Percentiles rank a stretch among this genome's conserved stretches.
phyloP scores from a whole-genome alignment of 2,797 vertebrate genomes.

The Aplochiton taeniatus region DNA sequence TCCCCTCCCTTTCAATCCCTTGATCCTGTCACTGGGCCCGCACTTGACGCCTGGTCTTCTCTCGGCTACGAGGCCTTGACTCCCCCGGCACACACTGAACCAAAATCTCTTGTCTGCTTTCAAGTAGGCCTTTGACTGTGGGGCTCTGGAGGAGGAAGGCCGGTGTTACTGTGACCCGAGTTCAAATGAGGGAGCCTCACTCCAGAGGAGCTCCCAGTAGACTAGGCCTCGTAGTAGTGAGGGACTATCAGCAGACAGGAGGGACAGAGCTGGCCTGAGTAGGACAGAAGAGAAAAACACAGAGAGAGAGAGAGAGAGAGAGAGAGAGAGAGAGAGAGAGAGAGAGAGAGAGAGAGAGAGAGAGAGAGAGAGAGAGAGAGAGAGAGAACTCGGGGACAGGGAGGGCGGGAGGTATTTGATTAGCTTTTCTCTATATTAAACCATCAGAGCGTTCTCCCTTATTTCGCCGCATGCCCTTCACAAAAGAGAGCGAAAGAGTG shows the following conservation, averaged over 20 bases:
- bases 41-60: no score
- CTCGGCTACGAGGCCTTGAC: no score
- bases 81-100: no score
- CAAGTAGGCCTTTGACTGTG: no score
- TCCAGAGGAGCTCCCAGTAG: slow-evolving; percentile 31
- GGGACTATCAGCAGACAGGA: background rate
- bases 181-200: slow-evolving; percentile 42
- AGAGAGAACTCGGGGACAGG: slow-evolving; percentile 20
- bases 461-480: slow-evolving; percentile 13
- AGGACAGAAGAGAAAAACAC: slow-evolving; percentile 8
- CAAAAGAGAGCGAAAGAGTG: background rate
- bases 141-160: background rate
- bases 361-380: slow-evolving; percentile 13
- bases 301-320: background rate
- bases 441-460: slow-evolving; percentile 34
- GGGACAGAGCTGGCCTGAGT: slow-evolving; percentile 14
- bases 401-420: slow-evolving; percentile 41
- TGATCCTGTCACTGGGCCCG: no score
- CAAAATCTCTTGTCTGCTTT: no score
- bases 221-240: background rate
- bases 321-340: background rate
- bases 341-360: background rate
- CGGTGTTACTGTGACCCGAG: slow-evolving; percentile 16
- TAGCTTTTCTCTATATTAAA: slow-evolving; percentile 52
- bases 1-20: no score